A percentile compares a stretch with the other conserved stretches of the same genome.
These are phyloP conservation scores for Crotalus tigris DNA, from an alignment of 2,113 vertebrate species.

Conservation along the genomic window DNA sequence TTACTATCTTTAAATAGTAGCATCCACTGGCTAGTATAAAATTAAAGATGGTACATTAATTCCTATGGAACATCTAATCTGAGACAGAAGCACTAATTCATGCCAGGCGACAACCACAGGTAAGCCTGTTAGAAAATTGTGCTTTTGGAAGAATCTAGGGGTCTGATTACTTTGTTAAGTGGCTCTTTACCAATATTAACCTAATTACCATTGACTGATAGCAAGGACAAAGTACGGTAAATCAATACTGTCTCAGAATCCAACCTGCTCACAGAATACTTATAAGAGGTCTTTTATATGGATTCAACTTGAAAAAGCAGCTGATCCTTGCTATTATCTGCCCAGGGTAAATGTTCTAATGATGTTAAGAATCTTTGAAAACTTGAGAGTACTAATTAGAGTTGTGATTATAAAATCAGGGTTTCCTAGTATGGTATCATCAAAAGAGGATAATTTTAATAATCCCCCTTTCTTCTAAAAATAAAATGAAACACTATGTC, in stretches of 20 bases:
- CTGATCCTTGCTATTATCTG: constrained; percentile 67
- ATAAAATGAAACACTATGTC: constrained; percentile 34
- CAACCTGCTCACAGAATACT: constrained; percentile 59
- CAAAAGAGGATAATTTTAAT: constrained; percentile 64
- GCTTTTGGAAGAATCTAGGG: constrained; percentile 50
- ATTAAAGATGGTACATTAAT: rapidly evolving
- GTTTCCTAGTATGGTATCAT: constrained; percentile 52
- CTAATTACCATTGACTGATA: constrained; percentile 74
- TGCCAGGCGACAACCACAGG: constrained; percentile 32
- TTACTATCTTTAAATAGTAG: not conserved
- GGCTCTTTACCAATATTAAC: constrained; percentile 73
- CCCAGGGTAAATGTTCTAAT: constrained; percentile 74
- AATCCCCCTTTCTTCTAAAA: constrained; percentile 51
- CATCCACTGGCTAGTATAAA: rapidly evolving
- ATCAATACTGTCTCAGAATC: constrained; percentile 64
- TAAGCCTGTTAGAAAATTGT: constrained; percentile 38
- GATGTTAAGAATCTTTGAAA: constrained; percentile 72
- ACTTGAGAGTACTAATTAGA: constrained; percentile 69
- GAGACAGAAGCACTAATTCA: not conserved
- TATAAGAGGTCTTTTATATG: constrained; percentile 61
- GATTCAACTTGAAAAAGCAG: constrained; percentile 67
- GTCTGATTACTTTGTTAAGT: constrained; percentile 68
- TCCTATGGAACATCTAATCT: constrained; percentile 8
- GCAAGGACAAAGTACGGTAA: constrained; percentile 64
- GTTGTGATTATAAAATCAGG: constrained; percentile 66